Evolutionary conservation across 2,113 vertebrate genomes (phyloP).

Genomic region (Columbina picui): DNA sequence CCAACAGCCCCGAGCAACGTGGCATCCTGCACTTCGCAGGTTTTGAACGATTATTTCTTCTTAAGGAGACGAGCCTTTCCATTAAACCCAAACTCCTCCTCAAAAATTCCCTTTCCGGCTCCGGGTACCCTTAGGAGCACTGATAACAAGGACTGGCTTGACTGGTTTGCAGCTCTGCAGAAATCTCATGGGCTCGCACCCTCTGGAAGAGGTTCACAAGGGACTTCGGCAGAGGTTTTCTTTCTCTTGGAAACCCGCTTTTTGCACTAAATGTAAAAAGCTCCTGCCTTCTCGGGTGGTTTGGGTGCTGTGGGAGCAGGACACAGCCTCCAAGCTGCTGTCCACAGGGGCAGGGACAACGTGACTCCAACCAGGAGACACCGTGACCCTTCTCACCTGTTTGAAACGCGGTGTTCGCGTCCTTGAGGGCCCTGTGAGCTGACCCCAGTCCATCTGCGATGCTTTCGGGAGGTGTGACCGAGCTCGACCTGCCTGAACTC

Average conservation of each 20-base stretch:
- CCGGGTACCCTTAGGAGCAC: neutral
- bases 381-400: accelerated
- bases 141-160: neutral
- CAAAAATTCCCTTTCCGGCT: neutral
- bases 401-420: accelerated
- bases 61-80: neutral
- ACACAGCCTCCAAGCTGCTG: neutral
- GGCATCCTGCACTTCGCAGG: neutral
- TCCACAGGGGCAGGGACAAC: too few relatives aligned
- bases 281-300: neutral
- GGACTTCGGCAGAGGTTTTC: neutral
- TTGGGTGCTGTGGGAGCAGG: neutral
- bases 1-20: neutral
- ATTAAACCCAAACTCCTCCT: neutral
- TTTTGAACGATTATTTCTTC: neutral
- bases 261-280: neutral
- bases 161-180: conserved; percentile 2
- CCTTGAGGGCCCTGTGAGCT: neutral
- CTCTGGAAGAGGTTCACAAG: neutral
- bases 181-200: neutral
- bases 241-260: neutral
- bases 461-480: neutral
- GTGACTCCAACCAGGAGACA: neutral
- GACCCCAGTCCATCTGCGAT: neutral
- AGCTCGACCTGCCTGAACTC: neutral